Conservation (phyloP, 2,888 invertebrate species). For the Laothoe populi region DNA sequence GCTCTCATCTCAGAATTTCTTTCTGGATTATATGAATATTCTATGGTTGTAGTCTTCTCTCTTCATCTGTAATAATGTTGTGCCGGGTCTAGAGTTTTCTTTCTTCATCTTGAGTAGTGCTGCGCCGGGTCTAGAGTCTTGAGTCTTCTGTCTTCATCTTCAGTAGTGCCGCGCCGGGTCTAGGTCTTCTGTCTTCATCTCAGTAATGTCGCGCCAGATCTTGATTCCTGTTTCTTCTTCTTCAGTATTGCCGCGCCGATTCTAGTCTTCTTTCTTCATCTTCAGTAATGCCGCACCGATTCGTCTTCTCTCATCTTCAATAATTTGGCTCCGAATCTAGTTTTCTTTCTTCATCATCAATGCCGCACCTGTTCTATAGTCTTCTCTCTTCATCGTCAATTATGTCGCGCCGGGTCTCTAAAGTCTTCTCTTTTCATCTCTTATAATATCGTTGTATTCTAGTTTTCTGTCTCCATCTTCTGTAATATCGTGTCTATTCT, state of each 20-base stretch:
- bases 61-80: neutral
- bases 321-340: constrained; percentile 3
- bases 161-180: neutral
- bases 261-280: constrained; percentile 24
- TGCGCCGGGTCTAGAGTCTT: constrained; percentile 25
- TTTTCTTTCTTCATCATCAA: constrained; percentile 29
- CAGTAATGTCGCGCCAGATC: neutral
- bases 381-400: constrained; percentile 25
- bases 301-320: constrained; percentile 27
- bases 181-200: constrained; percentile 18
- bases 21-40: constrained; percentile 23
- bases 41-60: constrained; percentile 8
- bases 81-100: constrained; percentile 10
- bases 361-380: neutral
- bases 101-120: constrained; percentile 22
- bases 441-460: neutral
- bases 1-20: constrained; percentile 22
- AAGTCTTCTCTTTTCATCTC: constrained; percentile 29
- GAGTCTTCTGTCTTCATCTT: constrained; percentile 28
- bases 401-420: constrained; percentile 9
- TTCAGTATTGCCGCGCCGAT: constrained; percentile 2
- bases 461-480: constrained; percentile 16
- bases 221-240: constrained; percentile 24
- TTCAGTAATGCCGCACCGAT: neutral
- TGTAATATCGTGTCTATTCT: neutral